Conservation (phyloP, 2,113 vertebrate genomes). For the Chloroceryle aenea region DNA sequence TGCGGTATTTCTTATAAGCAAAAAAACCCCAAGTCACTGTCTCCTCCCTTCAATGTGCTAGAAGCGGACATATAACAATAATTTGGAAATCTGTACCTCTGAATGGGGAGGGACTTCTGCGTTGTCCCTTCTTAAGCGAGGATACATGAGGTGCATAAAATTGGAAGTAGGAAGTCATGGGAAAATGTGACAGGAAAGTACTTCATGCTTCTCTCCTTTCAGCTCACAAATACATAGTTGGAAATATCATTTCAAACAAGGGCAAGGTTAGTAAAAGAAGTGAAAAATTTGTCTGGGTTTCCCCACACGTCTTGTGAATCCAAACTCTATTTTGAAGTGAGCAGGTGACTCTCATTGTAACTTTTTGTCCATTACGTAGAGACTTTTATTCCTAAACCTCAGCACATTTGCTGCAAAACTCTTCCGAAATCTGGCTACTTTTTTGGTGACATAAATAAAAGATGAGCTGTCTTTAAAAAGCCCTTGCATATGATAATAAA, state of each 20-base stretch:
- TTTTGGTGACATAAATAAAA: constrained; percentile 11
- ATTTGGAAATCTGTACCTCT: background rate
- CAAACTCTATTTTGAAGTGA: background rate
- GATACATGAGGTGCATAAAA: background rate
- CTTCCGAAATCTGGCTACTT: background rate
- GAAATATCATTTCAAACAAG: background rate
- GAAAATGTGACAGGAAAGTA: background rate
- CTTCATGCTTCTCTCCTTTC: background rate
- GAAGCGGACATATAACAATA: background rate
- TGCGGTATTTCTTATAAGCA: background rate
- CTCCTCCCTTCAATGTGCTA: background rate
- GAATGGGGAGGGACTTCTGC: background rate
- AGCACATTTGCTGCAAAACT: background rate
- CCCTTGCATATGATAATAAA: background rate
- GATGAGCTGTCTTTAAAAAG: background rate
- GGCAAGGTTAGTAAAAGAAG: background rate
- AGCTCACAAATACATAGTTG: background rate
- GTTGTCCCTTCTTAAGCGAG: background rate
- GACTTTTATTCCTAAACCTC: background rate
- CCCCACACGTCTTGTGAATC: background rate
- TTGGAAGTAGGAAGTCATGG: background rate
- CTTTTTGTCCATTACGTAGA: background rate
- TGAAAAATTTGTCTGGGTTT: background rate
- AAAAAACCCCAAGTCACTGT: background rate
- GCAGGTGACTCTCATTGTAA: background rate